These are phyloP conservation scores for Scaptomyza hsui DNA, from an alignment of 1,140 invertebrate species.

Conservation along the genomic window DNA sequence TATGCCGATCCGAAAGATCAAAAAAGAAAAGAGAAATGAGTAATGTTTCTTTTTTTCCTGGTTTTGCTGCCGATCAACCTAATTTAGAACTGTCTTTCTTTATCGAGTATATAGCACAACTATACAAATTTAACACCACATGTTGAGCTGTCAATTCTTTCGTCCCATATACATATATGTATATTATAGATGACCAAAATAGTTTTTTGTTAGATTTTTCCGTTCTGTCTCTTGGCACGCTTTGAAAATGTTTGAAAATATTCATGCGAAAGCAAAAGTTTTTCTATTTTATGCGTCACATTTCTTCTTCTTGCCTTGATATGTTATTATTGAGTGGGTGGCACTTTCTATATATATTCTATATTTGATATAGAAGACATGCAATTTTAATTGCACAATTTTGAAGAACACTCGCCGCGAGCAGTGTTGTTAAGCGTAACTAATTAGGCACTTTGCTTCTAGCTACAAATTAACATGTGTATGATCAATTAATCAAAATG, in stretches of 20 bases:
- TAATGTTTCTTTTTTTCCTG: constrained; percentile 18
- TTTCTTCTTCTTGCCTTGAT: neutral
- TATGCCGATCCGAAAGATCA: constrained; percentile 3
- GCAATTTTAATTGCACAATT: constrained; percentile 43
- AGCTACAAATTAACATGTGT: constrained; percentile 34
- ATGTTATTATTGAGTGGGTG: constrained; percentile 11
- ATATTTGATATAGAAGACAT: neutral
- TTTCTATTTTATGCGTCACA: constrained; percentile 26
- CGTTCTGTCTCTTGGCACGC: constrained; percentile 27
- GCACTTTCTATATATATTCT: neutral
- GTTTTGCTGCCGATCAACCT: constrained; percentile 50
- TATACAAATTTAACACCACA: constrained; percentile 4
- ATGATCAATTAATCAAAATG: constrained; percentile 35
- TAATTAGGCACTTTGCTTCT: constrained; percentile 37
- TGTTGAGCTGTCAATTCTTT: constrained; percentile 31
- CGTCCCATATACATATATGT: constrained; percentile 5
- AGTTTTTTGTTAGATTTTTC: constrained; percentile 1
- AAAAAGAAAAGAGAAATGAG: constrained; percentile 20
- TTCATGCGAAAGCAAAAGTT: constrained; percentile 36
- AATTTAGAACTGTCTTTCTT: constrained; percentile 56
- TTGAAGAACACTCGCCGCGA: constrained; percentile 13
- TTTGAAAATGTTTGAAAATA: constrained; percentile 4
- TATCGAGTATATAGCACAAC: neutral
- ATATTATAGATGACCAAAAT: constrained; percentile 20
- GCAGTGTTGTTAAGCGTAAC: constrained; percentile 15